Evolutionary conservation across 2,888 invertebrate genomes (phyloP).

Genomic region (Hybos culiciformis): DNA sequence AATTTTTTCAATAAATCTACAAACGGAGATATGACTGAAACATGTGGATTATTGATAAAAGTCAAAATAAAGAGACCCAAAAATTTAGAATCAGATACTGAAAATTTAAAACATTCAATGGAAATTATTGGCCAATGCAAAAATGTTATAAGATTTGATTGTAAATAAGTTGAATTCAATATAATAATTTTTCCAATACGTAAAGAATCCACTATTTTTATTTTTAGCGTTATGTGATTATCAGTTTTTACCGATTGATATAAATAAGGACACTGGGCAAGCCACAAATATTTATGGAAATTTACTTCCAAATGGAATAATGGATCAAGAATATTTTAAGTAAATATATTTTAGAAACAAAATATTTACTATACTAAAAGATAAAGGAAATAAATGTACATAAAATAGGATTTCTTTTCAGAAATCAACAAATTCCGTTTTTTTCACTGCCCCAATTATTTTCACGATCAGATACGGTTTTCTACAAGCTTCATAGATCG

Average conservation of each 20-base stretch:
- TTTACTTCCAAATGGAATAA: constrained; percentile 43
- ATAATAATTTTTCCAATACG: background rate
- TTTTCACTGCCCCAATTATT: constrained; percentile 67
- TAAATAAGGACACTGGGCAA: constrained; percentile 32
- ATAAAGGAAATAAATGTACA: background rate
- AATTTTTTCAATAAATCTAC: constrained; percentile 69
- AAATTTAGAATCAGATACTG: constrained; percentile 16
- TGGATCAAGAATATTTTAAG: constrained; percentile 44
- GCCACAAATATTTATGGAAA: constrained; percentile 48
- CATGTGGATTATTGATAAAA: constrained; percentile 59
- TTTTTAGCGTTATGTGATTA: constrained; percentile 72
- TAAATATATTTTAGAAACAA: constrained; percentile 22
- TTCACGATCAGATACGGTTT: constrained; percentile 56
- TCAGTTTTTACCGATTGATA: constrained; percentile 70
- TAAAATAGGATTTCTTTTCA: constrained; percentile 11
- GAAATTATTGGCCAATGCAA: constrained; percentile 27
- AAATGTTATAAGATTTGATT: constrained; percentile 25
- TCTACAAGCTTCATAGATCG: constrained; percentile 26
- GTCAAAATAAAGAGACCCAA: constrained; percentile 47
- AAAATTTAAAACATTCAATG: constrained; percentile 20
- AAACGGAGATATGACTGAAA: constrained; percentile 51
- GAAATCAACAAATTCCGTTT: constrained; percentile 37
- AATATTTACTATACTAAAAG: constrained; percentile 2
- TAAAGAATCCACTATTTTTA: background rate
- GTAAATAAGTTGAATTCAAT: constrained; percentile 39